Evolutionary conservation across 2,888 invertebrate genomes (phyloP).

Genomic region (Dascillus cervinus): DNA sequence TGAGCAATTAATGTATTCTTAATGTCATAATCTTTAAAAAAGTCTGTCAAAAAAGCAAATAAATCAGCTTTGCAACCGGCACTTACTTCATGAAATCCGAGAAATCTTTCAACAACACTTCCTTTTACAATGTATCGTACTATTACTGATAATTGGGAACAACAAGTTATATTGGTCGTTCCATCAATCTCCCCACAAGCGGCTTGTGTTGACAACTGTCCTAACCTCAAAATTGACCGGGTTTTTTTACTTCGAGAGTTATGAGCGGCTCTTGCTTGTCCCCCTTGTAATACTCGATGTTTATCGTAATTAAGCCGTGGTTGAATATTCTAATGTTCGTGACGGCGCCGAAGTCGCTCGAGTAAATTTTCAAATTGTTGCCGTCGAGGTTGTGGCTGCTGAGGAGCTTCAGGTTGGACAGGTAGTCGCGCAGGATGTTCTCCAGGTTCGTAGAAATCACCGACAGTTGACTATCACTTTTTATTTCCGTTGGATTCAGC

Average conservation of each 20-base stretch:
- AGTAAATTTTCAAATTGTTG: slow-evolving; percentile 61
- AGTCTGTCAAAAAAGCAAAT: no score
- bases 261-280: slow-evolving; percentile 66
- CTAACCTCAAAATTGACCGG: slow-evolving; percentile 4
- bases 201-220: no score
- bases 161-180: no score
- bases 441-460: slow-evolving; percentile 60
- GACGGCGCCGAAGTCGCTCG: slow-evolving; percentile 62
- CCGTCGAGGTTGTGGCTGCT: slow-evolving; percentile 62
- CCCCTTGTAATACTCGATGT: slow-evolving; percentile 74
- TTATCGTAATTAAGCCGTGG: slow-evolving; percentile 70
- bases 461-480: slow-evolving; percentile 58
- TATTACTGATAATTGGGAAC: no score
- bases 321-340: slow-evolving; percentile 66
- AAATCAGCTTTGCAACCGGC: no score
- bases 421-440: slow-evolving; percentile 61
- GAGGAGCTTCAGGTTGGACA: slow-evolving; percentile 61
- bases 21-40: no score
- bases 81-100: no score
- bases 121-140: no score
- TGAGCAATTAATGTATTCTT: no score
- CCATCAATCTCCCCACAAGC: no score
- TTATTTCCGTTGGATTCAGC: slow-evolving; percentile 59
- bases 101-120: no score
- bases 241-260: slow-evolving; percentile 65